Base-by-base conservation (phyloP, 2,797 vertebrate species). In the Spinus olivaceus region DNA sequence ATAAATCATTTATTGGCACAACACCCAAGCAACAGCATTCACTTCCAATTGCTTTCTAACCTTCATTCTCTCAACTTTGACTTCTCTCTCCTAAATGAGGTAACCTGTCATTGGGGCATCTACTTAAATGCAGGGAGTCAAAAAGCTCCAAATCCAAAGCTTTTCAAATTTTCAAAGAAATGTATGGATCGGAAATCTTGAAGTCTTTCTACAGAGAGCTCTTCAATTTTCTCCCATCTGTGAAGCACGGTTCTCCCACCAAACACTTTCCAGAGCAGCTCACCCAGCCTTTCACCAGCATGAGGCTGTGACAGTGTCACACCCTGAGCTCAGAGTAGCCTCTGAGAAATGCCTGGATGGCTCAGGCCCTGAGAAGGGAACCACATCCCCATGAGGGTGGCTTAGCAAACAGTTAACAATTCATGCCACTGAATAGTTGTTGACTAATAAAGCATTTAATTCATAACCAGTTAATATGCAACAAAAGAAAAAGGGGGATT, bases 261-360 rank as follows among this genome's bases (percentile, higher is more conserved):
- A 77, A 56, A 17, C n/a, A 13, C 24, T 50, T 61, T 27, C 44
- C 70, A 70, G 54, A 28, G 16, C 39, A 53, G 30, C 22, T 65
- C 79, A 61, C 24, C 16, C 50, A 57, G 23, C 22, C 22, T 64
- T 54, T 61, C 11, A 32, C 24, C 69, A 65, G 30, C 3, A 0
- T 4, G n/a, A 70, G 61, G 23, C 69, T 77, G 9, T 0, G 2
- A 32, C 60, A 41, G 28, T 24, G 21, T 25, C 47, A 24, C 0
- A 2, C 2, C 2, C 69, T 47, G 50, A 28, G 9, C 57, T 72
- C 19, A 4, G 35, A 50, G 33, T 6, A 46, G 41, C 15, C 20
- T 7, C 22, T 0, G 0, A 66, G 49, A 64, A 60, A 69, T 4
- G 1, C 14, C 56, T 39, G 30, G 14, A 76, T 3, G 4, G 32